Base-by-base conservation (phyloP, 1,140 invertebrate genomes). In the Archivesica marissinica region DNA sequence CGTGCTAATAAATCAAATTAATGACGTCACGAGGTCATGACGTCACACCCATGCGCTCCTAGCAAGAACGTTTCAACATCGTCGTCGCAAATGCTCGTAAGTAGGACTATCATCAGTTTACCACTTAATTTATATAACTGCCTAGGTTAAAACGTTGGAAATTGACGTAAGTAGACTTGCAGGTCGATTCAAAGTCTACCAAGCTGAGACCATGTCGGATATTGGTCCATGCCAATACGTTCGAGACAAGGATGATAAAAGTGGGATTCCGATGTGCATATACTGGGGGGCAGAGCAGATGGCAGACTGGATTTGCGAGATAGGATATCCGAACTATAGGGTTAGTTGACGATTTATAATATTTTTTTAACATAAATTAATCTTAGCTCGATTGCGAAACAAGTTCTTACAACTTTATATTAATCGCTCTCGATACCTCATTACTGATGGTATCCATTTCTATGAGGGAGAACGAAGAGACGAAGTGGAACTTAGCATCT, bases 241-340 rank as follows among this genome's bases (percentile, higher is more conserved):
- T 17, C 11, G n/a, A 9, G 15, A 64, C 1, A 39, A 25, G 7
- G 79, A 81, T 47, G 66, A 66, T 20, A 52, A 28, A 17, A 25
- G 47, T 38, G 50, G 66, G 28, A 66, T 81, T 41, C 79, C 79
- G 4, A 81, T 72, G 66, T 47, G 25, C 25, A 81, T 81, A 20
- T 81, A 70, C 61, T 81, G 79, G 79, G 41, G 13, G 7, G 41
- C 44, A 20, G 52, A 72, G 2, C n/a, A 70, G 6, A 2, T 81
- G 13, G 79, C 79, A 15, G 64, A 70, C 33, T 81, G 79, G 79
- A 72, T 81, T 0, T 39, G 28, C 23, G 50, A 70, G 17, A 54
- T 70, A 50, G 79, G 79, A 17, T 81, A 70, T 72, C 79, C 79
- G 0, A 44, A 56, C 25, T 81, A 81, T 38, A 70, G 47, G 23